A percentile compares a stretch with the other conserved stretches of the same genome.
Conservation (phyloP, 2,888 invertebrate species). For the Hyppa rectilinea region DNA sequence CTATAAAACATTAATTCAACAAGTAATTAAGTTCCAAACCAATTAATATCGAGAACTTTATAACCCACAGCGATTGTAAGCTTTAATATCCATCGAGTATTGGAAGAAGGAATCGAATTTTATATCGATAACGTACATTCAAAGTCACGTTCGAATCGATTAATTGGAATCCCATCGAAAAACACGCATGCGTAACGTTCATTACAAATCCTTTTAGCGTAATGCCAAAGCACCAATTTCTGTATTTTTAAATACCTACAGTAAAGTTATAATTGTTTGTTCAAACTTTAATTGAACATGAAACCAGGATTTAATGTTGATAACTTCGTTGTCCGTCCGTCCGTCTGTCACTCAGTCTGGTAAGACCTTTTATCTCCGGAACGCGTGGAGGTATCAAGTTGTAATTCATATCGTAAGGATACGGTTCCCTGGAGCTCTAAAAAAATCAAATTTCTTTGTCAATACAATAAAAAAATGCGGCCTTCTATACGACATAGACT, state of each 20-base stretch:
- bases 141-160: conserved; percentile 61
- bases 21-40: conserved; percentile 69
- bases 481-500: too few species aligned
- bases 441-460: too few species aligned
- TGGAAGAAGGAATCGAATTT: conserved; percentile 51
- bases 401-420: too few species aligned
- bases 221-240: not conserved
- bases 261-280: conserved; percentile 1
- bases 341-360: too few species aligned
- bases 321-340: too few species aligned
- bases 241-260: not conserved
- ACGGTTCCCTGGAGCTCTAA: too few species aligned
- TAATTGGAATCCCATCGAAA: conserved; percentile 60
- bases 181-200: conserved; percentile 41
- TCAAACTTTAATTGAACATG: not conserved
- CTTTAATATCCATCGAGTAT: conserved; percentile 55
- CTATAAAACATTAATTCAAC: conserved; percentile 64
- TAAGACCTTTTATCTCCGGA: too few species aligned
- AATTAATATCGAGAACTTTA: conserved; percentile 69
- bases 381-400: too few species aligned
- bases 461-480: too few species aligned
- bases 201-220: conserved; percentile 52
- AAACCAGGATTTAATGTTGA: too few species aligned
- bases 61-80: conserved; percentile 63
- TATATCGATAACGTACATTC: conserved; percentile 63